These are phyloP conservation scores for Ascaphus truei DNA, from an alignment of 2,113 vertebrate species.

Conservation along the genomic window DNA sequence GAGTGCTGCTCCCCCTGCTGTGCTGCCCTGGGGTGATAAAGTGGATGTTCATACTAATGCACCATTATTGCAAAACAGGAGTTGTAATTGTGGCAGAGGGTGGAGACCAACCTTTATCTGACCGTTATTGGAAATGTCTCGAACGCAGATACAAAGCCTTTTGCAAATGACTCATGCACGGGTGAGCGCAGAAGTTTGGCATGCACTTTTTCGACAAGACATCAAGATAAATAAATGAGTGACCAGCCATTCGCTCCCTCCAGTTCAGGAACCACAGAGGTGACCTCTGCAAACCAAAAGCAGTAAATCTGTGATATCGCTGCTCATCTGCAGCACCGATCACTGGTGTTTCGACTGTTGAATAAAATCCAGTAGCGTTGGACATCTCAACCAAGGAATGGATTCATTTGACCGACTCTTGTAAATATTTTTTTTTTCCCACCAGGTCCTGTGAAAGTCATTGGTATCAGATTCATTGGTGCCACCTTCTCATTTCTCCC, in stretches of 20 bases:
- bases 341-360: too few relatives aligned
- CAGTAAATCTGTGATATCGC: too few relatives aligned
- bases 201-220: constrained; percentile 21
- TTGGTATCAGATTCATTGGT: too few relatives aligned
- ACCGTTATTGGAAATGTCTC: constrained; percentile 10
- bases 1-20: constrained; percentile 41
- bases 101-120: constrained; percentile 38
- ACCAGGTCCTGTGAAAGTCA: too few relatives aligned
- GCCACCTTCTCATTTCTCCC: too few relatives aligned
- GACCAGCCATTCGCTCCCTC: constrained; percentile 1
- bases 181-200: constrained; percentile 15
- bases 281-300: constrained; percentile 1
- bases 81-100: constrained; percentile 53
- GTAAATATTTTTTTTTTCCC: too few relatives aligned
- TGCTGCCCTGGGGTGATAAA: constrained; percentile 51
- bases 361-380: too few relatives aligned
- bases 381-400: too few relatives aligned
- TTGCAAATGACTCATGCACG: constrained; percentile 16
- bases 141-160: constrained; percentile 16
- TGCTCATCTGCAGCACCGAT: too few relatives aligned
- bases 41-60: constrained; percentile 42
- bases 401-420: too few relatives aligned
- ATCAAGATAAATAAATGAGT: constrained; percentile 4
- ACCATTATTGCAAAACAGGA: constrained; percentile 42
- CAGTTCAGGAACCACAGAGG: constrained; percentile 12